These are phyloP conservation scores for Cathartes aura DNA, from an alignment of 2,113 vertebrate genomes.

Conservation along the genomic window DNA sequence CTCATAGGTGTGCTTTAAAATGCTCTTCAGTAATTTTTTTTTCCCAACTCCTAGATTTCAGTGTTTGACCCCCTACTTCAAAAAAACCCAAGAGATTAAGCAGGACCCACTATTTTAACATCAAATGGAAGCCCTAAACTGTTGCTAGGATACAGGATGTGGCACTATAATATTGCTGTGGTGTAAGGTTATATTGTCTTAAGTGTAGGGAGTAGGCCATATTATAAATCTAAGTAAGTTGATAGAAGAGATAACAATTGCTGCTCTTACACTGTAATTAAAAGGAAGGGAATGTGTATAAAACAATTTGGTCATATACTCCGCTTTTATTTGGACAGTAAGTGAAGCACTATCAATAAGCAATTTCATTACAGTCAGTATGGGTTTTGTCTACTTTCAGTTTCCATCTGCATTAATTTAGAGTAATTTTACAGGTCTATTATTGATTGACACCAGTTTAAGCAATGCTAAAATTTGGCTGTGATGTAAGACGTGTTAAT, in stretches of 20 bases:
- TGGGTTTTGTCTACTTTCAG: slow-evolving; percentile 29
- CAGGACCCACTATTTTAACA: slow-evolving; percentile 59
- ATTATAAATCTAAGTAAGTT: slow-evolving; percentile 31
- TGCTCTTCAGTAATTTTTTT: background rate
- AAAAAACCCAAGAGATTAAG: slow-evolving; percentile 17
- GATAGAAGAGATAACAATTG: slow-evolving; percentile 33
- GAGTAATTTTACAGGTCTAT: background rate
- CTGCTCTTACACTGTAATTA: slow-evolving; percentile 50
- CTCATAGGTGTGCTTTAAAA: background rate
- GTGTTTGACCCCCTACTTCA: slow-evolving; percentile 26
- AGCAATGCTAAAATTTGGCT: background rate
- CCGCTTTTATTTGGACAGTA: slow-evolving; percentile 26
- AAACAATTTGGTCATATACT: background rate
- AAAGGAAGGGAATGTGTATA: slow-evolving; percentile 19
- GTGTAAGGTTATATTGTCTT: slow-evolving; percentile 55
- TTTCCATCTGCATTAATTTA: slow-evolving; percentile 21
- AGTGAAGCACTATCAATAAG: slow-evolving; percentile 44
- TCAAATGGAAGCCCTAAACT: slow-evolving; percentile 51
- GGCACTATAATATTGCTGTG: slow-evolving; percentile 4
- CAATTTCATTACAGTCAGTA: slow-evolving; percentile 33
- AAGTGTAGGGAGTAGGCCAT: slow-evolving; percentile 4
- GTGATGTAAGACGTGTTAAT: background rate
- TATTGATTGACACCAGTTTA: background rate
- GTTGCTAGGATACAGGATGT: slow-evolving; percentile 68
- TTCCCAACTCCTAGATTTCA: background rate